phyloP scores from a whole-genome alignment of 2,888 invertebrate species.

The Lithodes maja region DNA sequence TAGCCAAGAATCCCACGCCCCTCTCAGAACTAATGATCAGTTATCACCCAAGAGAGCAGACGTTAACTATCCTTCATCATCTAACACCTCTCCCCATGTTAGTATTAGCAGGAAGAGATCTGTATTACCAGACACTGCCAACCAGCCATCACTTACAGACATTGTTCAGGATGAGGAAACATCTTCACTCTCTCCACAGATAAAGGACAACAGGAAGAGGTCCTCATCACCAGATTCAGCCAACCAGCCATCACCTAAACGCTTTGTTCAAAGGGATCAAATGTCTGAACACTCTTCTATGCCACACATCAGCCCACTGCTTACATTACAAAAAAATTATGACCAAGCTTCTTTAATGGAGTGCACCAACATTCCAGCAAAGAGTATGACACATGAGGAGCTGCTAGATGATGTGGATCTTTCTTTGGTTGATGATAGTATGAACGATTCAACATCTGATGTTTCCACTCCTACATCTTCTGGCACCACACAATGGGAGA shows the following conservation, averaged over 20 bases:
- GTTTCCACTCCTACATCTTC: background rate
- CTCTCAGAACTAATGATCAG: background rate
- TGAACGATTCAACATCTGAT: slow-evolving; percentile 6
- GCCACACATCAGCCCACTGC: background rate
- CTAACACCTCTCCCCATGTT: background rate
- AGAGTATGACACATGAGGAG: background rate
- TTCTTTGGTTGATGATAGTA: background rate
- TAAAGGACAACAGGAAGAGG: background rate
- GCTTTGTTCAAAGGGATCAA: background rate
- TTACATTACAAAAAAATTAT: no score
- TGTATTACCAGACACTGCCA: background rate
- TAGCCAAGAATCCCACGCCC: background rate
- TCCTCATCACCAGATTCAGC: background rate
- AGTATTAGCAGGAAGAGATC: background rate
- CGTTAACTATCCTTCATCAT: background rate
- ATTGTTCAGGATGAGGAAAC: background rate
- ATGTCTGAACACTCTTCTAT: background rate
- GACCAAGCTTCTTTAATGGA: background rate
- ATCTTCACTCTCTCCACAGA: background rate
- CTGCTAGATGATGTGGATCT: background rate
- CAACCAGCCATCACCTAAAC: background rate
- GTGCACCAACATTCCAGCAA: background rate
- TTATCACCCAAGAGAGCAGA: background rate
- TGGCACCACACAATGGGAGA: background rate
- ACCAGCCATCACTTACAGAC: background rate